phyloP scores from a whole-genome alignment of 1,140 invertebrate species.

The Manduca sexta region DNA sequence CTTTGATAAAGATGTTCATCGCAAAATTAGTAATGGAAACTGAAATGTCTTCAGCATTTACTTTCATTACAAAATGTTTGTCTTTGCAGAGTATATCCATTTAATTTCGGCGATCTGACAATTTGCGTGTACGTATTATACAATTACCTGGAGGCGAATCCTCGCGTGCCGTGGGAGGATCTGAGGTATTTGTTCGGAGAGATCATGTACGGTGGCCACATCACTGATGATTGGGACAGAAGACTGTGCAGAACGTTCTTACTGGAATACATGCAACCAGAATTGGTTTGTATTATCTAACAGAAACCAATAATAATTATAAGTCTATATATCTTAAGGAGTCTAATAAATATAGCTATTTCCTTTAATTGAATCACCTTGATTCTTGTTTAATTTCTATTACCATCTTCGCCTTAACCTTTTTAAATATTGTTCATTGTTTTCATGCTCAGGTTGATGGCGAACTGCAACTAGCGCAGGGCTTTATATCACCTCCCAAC shows the following conservation, averaged over 20 bases:
- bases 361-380: no score
- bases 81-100: conserved; percentile 77
- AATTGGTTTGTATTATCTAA: conserved; percentile 80
- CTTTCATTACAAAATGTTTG: not conserved
- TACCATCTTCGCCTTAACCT: no score
- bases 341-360: no score
- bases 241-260: conserved; percentile 91
- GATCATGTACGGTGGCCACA: conserved; percentile 98
- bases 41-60: no score
- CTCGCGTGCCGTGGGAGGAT: conserved; percentile 93
- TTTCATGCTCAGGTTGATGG: conserved; percentile 80
- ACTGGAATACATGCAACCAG: conserved; percentile 89
- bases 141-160: conserved; percentile 95
- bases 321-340: no score
- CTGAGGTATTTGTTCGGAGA: conserved; percentile 94
- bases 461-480: conserved; percentile 86
- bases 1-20: no score
- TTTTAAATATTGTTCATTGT: no score
- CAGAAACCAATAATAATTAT: no score
- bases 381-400: no score
- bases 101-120: conserved; percentile 90
- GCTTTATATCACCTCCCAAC: conserved; percentile 88
- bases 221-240: conserved; percentile 97
- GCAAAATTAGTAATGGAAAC: no score
- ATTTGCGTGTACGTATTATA: conserved; percentile 93